These are phyloP conservation scores for Archivesica marissinica DNA, from an alignment of 1,140 invertebrate genomes.

Conservation along the genomic window DNA sequence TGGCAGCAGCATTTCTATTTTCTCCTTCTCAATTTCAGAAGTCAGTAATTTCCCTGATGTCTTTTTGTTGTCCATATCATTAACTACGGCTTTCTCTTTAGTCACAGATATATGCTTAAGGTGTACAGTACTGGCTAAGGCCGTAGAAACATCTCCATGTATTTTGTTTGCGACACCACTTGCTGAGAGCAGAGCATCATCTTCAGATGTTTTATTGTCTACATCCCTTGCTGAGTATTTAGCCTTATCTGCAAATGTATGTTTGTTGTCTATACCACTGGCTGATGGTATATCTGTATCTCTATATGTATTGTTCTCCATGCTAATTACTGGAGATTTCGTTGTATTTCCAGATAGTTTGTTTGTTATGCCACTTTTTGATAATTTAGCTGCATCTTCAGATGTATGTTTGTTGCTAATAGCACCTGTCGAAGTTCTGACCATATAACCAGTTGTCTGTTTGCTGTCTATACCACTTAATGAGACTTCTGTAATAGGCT, in stretches of 20 bases:
- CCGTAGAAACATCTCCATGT: background rate
- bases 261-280: background rate
- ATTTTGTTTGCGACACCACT: background rate
- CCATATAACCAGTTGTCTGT: background rate
- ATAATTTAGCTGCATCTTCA: too few relatives aligned
- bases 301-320: background rate
- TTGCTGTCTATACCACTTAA: background rate
- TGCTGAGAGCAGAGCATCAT: background rate
- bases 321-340: background rate
- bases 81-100: background rate
- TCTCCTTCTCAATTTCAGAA: background rate
- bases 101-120: background rate
- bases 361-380: background rate
- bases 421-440: too few relatives aligned
- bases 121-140: background rate
- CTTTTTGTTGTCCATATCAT: too few relatives aligned
- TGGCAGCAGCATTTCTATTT: background rate
- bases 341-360: background rate
- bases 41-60: background rate
- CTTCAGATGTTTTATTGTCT: background rate
- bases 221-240: background rate
- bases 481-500: background rate
- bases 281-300: background rate
- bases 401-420: too few relatives aligned
- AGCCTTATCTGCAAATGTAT: background rate